Evolutionary conservation across 37 sponge, comb jelly and placozoan species (phyloP), one percentile per base, ranked within the genome.

Genomic region (Aplysina aerophoba): DNA sequence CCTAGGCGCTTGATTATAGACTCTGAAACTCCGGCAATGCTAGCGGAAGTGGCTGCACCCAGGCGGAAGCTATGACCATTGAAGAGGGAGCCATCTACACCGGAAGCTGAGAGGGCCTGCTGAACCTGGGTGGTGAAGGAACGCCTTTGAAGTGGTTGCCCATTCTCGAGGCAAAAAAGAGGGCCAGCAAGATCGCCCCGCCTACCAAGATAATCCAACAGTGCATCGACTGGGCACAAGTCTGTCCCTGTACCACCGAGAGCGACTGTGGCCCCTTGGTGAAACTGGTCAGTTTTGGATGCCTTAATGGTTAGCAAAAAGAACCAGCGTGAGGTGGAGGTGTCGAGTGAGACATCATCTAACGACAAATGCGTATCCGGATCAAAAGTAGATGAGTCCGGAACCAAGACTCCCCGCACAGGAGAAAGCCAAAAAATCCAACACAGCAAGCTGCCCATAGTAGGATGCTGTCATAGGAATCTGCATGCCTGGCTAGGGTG

Each of bases 381-480:
- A 44, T 75, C 38, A 55, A 75, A 75, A 21, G 39, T 15, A 19
- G 22, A 53, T 55, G 44, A 39, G 41, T 75, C 54, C 14, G 78
- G 78, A 21, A 75, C 78, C 22, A 36, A 50, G 41, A 75, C 24
- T 75, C 53, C 37, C 78, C 78, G 41, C 78, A 75, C 53, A 53
- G 44, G 53, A 75, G 78, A 55, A 75, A 75, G 16, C 78, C 78
- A 50, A 75, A 75, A 8, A 62, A 62, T 13, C 64, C n/a, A 6
- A 62, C 40, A 44, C 78, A 75, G 22, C 78, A 75, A 16, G 78
- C 78, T 39, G 78, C 78, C 78, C 78, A 75, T 25, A 75, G 54
- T 24, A 75, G 17, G 15, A 40, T 24, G 40, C 39, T 75, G 44
- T 75, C n/a, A 44, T 75, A 40, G 41, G 78, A 5, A 13, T 21